Evolutionary conservation across 2,113 vertebrate species (phyloP).

Genomic region (Porphyrio hochstetteri): DNA sequence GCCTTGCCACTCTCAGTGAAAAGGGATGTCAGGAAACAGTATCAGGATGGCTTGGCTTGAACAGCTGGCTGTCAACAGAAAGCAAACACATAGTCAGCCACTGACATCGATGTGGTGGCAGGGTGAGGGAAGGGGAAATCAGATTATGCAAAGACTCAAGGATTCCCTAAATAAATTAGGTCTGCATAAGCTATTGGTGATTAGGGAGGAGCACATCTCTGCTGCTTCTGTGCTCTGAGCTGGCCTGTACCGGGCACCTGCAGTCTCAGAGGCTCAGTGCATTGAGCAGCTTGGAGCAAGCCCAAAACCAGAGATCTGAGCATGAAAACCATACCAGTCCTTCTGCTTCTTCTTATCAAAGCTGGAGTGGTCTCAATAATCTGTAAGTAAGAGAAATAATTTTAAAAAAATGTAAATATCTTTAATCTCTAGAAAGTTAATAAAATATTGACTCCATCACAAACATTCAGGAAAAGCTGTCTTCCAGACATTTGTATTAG

Average conservation of each 20-base stretch:
- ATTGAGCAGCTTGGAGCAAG: neutral
- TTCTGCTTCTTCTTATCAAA: neutral
- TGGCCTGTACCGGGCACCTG: neutral
- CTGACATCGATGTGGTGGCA: neutral
- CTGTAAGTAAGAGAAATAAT: neutral
- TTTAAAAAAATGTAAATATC: neutral
- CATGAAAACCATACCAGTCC: neutral
- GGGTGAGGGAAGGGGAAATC: neutral
- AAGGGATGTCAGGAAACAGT: neutral
- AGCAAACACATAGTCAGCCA: neutral
- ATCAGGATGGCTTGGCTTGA: neutral
- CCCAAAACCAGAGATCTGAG: neutral
- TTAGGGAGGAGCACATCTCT: neutral
- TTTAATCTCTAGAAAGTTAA: neutral
- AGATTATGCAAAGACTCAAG: neutral
- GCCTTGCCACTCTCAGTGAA: neutral
- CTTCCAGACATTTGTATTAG: neutral
- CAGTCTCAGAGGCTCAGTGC: neutral
- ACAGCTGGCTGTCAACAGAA: neutral
- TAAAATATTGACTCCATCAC: neutral
- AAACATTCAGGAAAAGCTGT: neutral
- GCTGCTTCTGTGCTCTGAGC: neutral
- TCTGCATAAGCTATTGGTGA: neutral
- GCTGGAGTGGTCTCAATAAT: neutral
- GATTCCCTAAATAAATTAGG: neutral